Conservation (phyloP, 1,140 invertebrate genomes). For the Acromyrmex echinatior region DNA sequence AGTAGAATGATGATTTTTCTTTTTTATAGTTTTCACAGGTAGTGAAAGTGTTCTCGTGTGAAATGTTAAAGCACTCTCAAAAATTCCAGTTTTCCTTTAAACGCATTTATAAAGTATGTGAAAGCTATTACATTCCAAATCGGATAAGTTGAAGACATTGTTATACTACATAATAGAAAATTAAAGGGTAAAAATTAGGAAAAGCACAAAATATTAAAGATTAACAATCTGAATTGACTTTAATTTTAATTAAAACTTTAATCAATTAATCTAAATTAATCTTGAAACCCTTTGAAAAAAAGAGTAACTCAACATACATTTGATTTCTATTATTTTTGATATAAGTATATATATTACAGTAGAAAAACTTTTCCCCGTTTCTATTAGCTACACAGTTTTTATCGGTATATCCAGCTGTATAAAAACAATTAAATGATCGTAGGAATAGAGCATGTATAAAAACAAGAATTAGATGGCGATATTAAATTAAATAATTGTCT, state of each 20-base stretch:
- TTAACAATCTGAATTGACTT: background rate
- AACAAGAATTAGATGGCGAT: background rate
- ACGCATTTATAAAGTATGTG: background rate
- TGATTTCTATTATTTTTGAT: background rate
- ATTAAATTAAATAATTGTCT: conserved; percentile 29
- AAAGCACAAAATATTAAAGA: background rate
- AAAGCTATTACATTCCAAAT: background rate
- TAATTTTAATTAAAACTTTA: conserved; percentile 2
- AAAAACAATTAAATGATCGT: background rate
- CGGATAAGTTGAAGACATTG: background rate
- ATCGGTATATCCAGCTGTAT: background rate
- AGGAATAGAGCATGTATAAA: background rate
- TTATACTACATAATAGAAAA: background rate
- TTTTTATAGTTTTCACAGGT: background rate
- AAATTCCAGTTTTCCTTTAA: background rate
- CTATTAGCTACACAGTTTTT: background rate
- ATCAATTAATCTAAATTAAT: background rate
- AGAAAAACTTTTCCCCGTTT: background rate
- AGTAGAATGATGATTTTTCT: background rate
- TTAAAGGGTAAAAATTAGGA: background rate
- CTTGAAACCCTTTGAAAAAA: background rate
- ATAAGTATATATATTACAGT: background rate
- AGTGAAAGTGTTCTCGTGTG: background rate
- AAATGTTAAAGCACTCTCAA: background rate
- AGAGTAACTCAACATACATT: background rate